Evolutionary conservation across 2,797 vertebrate genomes (phyloP).

Genomic region (Fringilla coelebs): DNA sequence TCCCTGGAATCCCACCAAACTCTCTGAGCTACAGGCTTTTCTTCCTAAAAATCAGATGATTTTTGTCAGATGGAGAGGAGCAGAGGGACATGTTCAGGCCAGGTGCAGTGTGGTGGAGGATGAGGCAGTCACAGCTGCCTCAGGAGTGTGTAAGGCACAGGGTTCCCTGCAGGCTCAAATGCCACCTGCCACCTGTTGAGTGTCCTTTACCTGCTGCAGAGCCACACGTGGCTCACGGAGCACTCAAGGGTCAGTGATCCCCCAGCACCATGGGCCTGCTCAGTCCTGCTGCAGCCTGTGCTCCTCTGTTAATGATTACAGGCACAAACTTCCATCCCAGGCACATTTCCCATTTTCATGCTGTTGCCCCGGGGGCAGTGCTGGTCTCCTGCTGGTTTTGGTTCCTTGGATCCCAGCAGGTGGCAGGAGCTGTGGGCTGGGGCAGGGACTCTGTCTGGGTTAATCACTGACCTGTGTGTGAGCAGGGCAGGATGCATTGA

Average conservation of each 20-base stretch:
- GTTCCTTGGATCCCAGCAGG: not conserved
- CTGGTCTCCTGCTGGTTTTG: not conserved
- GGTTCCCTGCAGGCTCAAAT: not conserved
- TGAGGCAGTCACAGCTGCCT: not conserved
- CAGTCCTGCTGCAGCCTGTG: not conserved
- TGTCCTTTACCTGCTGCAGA: not conserved
- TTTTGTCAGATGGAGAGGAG: not conserved
- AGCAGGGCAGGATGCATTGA: not conserved
- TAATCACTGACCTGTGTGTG: not conserved
- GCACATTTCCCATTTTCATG: not conserved
- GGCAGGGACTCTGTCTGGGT: not conserved
- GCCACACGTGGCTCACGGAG: accelerated
- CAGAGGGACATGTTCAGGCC: not conserved
- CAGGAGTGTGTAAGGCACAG: not conserved
- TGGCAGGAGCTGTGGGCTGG: not conserved
- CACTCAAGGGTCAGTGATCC: not conserved
- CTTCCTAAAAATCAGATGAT: not conserved
- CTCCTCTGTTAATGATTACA: not conserved
- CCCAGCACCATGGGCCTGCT: not conserved
- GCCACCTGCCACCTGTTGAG: not conserved
- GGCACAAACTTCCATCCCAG: not conserved
- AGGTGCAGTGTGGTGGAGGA: not conserved
- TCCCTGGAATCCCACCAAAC: not conserved
- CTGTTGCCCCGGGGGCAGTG: not conserved
- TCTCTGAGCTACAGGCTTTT: not conserved